These are phyloP conservation scores for Boulengeromyrus knoepffleri DNA, from an alignment of 2,113 vertebrate genomes.

Conservation along the genomic window DNA sequence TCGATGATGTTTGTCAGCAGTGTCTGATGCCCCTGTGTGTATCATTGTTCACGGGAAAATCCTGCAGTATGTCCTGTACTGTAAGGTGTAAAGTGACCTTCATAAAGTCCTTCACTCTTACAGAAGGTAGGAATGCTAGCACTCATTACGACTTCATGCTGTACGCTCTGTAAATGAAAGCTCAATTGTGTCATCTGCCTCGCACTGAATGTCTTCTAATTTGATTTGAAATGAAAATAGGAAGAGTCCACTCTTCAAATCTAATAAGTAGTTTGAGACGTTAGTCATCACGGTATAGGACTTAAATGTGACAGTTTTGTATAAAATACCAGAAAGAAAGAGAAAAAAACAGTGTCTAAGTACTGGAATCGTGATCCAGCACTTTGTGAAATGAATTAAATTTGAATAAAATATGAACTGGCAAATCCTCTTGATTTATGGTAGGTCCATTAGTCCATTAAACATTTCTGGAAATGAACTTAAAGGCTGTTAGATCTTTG, in stretches of 20 bases:
- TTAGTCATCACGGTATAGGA: background rate
- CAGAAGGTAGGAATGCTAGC: background rate
- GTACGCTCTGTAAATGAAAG: background rate
- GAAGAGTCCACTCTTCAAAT: background rate
- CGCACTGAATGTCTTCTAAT: background rate
- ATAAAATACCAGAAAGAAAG: background rate
- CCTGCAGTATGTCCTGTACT: background rate
- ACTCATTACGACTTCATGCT: background rate
- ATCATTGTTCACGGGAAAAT: background rate
- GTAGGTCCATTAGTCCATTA: background rate
- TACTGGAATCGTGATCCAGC: background rate
- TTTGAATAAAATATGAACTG: background rate
- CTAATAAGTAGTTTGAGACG: background rate
- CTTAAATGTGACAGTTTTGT: background rate
- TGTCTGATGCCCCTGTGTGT: background rate
- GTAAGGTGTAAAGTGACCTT: constrained; percentile 14
- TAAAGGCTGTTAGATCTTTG: background rate
- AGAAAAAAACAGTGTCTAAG: background rate
- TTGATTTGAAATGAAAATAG: background rate
- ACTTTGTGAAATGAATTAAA: background rate
- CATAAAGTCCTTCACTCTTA: background rate
- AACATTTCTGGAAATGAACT: background rate
- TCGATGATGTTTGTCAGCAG: background rate
- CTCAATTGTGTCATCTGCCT: background rate
- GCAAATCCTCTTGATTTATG: background rate